phyloP scores from a whole-genome alignment of 2,113 vertebrate species.

The Epinephelus fuscoguttatus region DNA sequence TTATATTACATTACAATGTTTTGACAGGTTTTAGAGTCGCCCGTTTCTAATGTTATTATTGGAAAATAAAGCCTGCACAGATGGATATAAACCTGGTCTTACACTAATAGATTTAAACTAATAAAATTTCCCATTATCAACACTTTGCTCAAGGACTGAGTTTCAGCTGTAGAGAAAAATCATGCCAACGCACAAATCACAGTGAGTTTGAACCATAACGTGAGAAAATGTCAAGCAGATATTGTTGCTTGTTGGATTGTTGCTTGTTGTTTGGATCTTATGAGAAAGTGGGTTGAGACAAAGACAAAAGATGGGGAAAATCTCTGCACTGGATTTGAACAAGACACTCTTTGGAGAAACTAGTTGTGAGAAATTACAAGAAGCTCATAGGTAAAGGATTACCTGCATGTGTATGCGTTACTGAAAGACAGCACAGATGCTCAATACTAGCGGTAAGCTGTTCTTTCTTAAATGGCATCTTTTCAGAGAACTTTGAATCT shows the following conservation, averaged over 20 bases:
- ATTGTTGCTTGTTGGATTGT: background rate
- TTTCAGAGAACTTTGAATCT: background rate
- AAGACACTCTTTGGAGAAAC: background rate
- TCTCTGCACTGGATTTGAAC: background rate
- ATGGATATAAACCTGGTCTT: background rate
- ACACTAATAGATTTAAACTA: background rate
- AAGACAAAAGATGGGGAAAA: background rate
- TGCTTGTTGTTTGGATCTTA: background rate
- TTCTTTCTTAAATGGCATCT: background rate
- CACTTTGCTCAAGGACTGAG: background rate
- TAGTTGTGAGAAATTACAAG: background rate
- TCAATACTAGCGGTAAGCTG: background rate
- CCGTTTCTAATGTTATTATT: background rate
- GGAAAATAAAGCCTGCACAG: background rate
- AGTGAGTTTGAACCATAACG: background rate
- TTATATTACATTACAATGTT: constrained; percentile 1
- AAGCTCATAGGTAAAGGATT: background rate
- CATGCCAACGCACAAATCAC: background rate
- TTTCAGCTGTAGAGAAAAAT: background rate
- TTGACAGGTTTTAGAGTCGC: constrained; percentile 1
- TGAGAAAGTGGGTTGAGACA: background rate
- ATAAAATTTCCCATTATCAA: background rate
- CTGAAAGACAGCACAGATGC: background rate
- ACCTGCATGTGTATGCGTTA: background rate
- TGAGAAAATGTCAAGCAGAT: constrained; percentile 18